A percentile compares a stretch with the other conserved stretches of the same genome.
These are phyloP conservation scores for Falcaria lacertinaria DNA, from an alignment of 2,888 invertebrate genomes.

Conservation along the genomic window DNA sequence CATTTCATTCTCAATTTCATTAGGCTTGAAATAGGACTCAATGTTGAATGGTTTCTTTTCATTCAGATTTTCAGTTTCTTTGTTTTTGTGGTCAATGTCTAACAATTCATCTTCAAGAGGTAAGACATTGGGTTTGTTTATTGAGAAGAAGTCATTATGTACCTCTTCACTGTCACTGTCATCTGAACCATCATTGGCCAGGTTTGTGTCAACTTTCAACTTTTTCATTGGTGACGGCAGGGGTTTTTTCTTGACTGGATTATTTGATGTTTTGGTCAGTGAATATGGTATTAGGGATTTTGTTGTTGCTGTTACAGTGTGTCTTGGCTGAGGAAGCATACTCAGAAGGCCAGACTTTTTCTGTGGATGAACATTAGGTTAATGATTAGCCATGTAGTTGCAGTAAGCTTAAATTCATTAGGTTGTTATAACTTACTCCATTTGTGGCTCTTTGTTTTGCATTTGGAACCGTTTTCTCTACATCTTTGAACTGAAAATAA, in stretches of 20 bases:
- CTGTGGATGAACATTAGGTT: conserved; percentile 46
- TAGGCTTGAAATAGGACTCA: conserved; percentile 61
- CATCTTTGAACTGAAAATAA: conserved; percentile 79
- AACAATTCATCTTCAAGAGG: conserved; percentile 52
- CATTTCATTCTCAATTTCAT: conserved; percentile 23
- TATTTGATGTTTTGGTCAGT: conserved; percentile 55
- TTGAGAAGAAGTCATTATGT: conserved; percentile 76
- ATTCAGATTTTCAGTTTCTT: conserved; percentile 6
- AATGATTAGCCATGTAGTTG: background rate
- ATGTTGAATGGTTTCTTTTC: conserved; percentile 39
- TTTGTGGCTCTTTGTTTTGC: conserved; percentile 67
- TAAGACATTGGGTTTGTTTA: conserved; percentile 65
- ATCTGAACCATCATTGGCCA: conserved; percentile 54
- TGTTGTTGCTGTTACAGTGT: conserved; percentile 45
- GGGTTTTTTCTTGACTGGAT: conserved; percentile 37
- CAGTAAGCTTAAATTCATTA: too few species aligned
- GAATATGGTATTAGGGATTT: conserved; percentile 69
- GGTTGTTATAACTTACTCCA: conserved; percentile 74
- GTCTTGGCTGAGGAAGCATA: conserved; percentile 84
- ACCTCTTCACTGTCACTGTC: conserved; percentile 73
- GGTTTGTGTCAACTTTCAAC: conserved; percentile 30
- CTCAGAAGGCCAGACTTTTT: conserved; percentile 83
- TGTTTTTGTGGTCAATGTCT: conserved; percentile 41
- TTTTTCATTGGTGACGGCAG: conserved; percentile 38
- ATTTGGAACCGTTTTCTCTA: conserved; percentile 64